Percentiles rank a stretch among this genome's conserved stretches.
Conservation (phyloP, 2,113 vertebrate genomes). For the Aix galericulata region DNA sequence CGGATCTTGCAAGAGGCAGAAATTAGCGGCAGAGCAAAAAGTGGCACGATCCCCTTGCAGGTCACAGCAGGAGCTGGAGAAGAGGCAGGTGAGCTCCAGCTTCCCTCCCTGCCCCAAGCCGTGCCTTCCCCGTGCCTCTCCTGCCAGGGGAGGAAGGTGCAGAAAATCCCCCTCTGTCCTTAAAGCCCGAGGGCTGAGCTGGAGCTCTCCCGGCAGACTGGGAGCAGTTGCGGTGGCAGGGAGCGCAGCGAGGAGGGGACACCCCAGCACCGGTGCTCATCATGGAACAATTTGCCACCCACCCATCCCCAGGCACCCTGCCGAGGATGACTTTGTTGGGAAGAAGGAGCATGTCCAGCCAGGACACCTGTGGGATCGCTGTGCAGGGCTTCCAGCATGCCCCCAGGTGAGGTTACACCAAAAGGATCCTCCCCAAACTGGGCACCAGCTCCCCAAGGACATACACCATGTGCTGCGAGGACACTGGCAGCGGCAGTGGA, state of each 20-base stretch:
- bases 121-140: not conserved
- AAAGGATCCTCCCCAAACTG: not conserved
- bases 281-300: not conserved
- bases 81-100: not conserved
- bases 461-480: not conserved
- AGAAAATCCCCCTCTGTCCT: not conserved
- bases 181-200: no score
- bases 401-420: not conserved
- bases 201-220: no score
- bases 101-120: not conserved
- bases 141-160: not conserved
- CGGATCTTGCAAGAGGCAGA: not conserved
- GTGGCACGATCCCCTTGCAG: rapidly evolving
- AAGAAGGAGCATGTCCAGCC: no score
- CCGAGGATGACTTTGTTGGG: no score
- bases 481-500: not conserved
- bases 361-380: not conserved
- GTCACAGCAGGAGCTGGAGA: not conserved
- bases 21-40: not conserved
- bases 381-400: not conserved
- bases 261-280: not conserved
- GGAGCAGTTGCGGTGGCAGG: no score
- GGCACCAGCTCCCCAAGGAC: not conserved
- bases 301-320: no score
- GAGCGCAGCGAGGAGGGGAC: not conserved